A percentile compares a stretch with the other conserved stretches of the same genome.
Conservation (phyloP, 2,113 vertebrate genomes). For the Neolamprologus sp. region DNA sequence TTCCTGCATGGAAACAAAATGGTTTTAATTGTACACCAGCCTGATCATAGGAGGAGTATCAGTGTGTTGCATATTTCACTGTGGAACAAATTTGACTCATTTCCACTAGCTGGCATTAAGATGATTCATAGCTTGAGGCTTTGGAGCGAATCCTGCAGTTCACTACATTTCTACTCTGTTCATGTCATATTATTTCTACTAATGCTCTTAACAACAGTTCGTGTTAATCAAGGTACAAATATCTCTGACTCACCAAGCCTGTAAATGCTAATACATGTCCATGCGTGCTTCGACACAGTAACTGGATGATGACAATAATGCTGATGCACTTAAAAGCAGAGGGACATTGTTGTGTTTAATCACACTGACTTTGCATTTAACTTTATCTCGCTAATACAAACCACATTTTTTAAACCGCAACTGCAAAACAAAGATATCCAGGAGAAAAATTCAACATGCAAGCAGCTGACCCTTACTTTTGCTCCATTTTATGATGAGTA, state of each 20-base stretch:
- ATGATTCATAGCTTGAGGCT: constrained; percentile 51
- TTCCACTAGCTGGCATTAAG: constrained; percentile 60
- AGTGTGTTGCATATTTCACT: constrained; percentile 37
- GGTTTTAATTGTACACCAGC: constrained; percentile 24
- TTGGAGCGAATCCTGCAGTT: constrained; percentile 38
- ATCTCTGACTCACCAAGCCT: neutral
- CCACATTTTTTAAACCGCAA: neutral
- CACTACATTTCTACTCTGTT: constrained; percentile 6
- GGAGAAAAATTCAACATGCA: neutral
- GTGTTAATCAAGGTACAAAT: constrained; percentile 3
- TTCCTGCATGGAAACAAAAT: constrained; percentile 38
- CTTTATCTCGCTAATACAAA: neutral
- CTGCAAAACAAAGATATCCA: neutral
- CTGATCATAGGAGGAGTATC: constrained; percentile 16
- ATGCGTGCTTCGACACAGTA: neutral
- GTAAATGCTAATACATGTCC: neutral
- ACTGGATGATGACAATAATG: neutral
- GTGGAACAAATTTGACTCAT: constrained; percentile 62
- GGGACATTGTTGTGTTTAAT: neutral
- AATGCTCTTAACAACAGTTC: neutral
- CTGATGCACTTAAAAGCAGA: neutral
- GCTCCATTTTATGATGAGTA: neutral
- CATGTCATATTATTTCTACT: neutral
- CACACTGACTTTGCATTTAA: neutral
- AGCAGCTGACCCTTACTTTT: neutral